These are phyloP conservation scores for Oreohelix idahoensis DNA, from an alignment of 1,140 invertebrate genomes.

Conservation along the genomic window DNA sequence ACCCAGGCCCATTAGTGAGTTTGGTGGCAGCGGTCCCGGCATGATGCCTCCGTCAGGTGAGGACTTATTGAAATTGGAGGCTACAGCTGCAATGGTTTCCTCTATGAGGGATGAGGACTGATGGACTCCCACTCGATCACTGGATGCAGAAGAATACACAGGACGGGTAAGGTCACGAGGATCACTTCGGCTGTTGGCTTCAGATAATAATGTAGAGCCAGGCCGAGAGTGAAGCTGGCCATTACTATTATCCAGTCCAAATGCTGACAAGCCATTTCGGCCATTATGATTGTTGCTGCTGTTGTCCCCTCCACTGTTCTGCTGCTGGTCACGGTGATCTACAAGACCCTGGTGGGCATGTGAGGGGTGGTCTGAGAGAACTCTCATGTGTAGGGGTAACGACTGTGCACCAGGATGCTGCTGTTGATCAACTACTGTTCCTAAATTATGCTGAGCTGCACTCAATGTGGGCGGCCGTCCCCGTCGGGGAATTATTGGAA, in stretches of 20 bases:
- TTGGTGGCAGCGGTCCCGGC: conserved; percentile 18
- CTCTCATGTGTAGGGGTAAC: conserved; percentile 18
- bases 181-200: conserved; percentile 13
- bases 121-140: not conserved
- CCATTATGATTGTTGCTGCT: conserved; percentile 40
- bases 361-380: conserved; percentile 21
- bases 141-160: conserved; percentile 30
- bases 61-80: conserved; percentile 31
- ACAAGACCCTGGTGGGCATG: conserved; percentile 14
- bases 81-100: conserved; percentile 36
- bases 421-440: not conserved
- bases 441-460: conserved; percentile 22
- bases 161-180: conserved; percentile 9
- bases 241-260: conserved; percentile 14
- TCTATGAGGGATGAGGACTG: conserved; percentile 31
- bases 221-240: conserved; percentile 23
- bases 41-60: conserved; percentile 26
- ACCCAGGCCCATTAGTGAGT: conserved; percentile 10
- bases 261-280: not conserved
- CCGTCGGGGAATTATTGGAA: conserved; percentile 11
- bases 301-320: not conserved
- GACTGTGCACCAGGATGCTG: not conserved
- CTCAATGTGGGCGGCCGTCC: conserved; percentile 28
- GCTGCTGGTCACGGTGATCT: conserved; percentile 26
- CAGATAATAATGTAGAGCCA: conserved; percentile 1